A percentile compares a stretch with the other conserved stretches of the same genome.
Conservation (phyloP, 92 coral and sea anemone genomes). For the Metridium senile region DNA sequence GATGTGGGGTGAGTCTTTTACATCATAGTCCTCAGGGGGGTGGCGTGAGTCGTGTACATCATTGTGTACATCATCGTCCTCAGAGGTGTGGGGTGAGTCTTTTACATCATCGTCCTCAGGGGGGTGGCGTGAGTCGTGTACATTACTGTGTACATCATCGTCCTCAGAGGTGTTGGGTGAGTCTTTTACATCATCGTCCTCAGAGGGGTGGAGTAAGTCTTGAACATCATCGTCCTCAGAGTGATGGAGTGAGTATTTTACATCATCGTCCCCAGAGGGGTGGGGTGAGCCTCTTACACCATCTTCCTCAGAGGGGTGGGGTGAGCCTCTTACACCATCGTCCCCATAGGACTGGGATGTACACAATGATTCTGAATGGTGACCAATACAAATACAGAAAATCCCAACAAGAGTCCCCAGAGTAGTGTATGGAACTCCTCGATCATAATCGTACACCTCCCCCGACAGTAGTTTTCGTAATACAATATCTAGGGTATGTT, state of each 20-base stretch:
- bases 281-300: neutral
- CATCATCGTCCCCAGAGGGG: neutral
- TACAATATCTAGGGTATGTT: conserved; percentile 40
- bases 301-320: neutral
- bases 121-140: neutral
- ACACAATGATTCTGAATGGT: conserved; percentile 10
- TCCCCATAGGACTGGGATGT: no score
- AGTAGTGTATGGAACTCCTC: conserved; percentile 61
- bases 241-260: neutral
- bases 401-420: conserved; percentile 48
- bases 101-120: neutral
- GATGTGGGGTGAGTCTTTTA: no score
- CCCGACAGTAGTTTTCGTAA: conserved; percentile 55
- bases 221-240: neutral
- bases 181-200: neutral
- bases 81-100: neutral
- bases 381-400: conserved; percentile 35
- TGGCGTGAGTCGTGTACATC: neutral
- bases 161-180: neutral
- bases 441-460: conserved; percentile 56
- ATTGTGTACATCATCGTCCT: neutral
- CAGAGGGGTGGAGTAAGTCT: neutral
- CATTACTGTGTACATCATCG: neutral
- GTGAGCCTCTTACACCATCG: neutral
- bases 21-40: neutral